Conservation (phyloP, 2,797 vertebrate genomes). For the Thamnophis elegans region DNA sequence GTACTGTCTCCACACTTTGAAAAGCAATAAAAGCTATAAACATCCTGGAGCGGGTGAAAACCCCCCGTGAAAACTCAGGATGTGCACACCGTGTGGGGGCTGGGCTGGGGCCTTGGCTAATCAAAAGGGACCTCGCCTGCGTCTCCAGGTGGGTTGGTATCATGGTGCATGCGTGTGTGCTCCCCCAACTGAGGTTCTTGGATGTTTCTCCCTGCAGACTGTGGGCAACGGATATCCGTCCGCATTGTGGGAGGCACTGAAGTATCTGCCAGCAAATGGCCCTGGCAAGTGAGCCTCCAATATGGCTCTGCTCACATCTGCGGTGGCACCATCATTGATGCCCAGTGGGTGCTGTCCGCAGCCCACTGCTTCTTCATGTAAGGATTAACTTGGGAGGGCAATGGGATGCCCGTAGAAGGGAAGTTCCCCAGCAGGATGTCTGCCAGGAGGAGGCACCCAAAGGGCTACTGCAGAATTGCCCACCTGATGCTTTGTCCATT, state of each 20-base stretch:
- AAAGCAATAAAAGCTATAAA: neutral
- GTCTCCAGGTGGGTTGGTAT: neutral
- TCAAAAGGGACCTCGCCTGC: neutral
- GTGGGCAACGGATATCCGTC: constrained; percentile 76
- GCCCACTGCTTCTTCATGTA: constrained; percentile 91
- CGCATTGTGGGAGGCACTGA: constrained; percentile 83
- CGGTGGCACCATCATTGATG: constrained; percentile 83
- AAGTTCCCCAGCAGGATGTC: neutral
- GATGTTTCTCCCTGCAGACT: constrained; percentile 71
- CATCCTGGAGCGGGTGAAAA: neutral
- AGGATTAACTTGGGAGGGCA: constrained; percentile 26
- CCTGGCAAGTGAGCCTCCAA: constrained; percentile 89
- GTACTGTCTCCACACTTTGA: neutral
- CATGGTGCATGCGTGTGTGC: neutral
- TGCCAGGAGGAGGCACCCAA: neutral
- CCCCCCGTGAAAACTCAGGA: neutral
- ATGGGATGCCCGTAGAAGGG: neutral
- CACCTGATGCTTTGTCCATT: neutral
- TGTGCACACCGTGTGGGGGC: no score
- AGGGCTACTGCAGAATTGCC: neutral
- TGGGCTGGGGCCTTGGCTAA: neutral
- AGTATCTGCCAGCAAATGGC: constrained; percentile 79
- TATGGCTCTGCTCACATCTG: constrained; percentile 77
- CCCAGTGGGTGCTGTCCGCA: constrained; percentile 83
- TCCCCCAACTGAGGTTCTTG: neutral